Evolutionary conservation across 2,888 invertebrate species (phyloP), one percentile per base, ranked within the genome.

Genomic region (Drosophila parthenogenetica): DNA sequence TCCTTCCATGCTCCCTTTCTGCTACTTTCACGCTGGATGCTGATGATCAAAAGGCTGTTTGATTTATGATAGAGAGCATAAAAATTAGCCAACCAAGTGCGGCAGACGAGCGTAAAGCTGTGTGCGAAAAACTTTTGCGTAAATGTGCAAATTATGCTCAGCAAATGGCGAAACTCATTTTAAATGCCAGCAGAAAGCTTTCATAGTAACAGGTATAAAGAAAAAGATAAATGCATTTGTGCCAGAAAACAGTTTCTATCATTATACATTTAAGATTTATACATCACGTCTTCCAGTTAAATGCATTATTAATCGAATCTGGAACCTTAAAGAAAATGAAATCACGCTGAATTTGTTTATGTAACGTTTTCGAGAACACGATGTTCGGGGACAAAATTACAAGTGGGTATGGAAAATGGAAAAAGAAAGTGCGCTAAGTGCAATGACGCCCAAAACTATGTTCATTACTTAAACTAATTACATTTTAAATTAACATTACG

Each of bases 391-490:
- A 42, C 32, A 45, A 53, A 14, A n/a, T 40, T 61, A 39, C 43
- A 59, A 72, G 43, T 39, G 22, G 55, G 35, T 22, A 54, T 59
- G 50, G 53, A 7, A 32, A 32, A 32, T 11, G 8, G 13, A 4
- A 0, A 35, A 35, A 63, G 65, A 64, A 64, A 59, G 66, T 60
- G 65, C 46, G 58, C 67, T 57, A 68, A 75, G 76, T 70, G 70
- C 73, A 75, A 40, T 39, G 69, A 68, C 63, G 75, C 71, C 73
- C 77, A 76, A 86, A 90, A 89, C 84, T 79, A 74, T 81, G 87
- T 89, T 89, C 89, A 87, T 89, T 90, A 89, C 89, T 89, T 89
- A 86, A 87, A 81, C 86, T 86, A 86, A 86, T 86, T 86, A 87
- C 88, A 87, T 86, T 86, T 86, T 83, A 86, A 86, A 81, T 86